Conservation (phyloP, 2,888 invertebrate genomes). For the Mystacides longicornis region DNA sequence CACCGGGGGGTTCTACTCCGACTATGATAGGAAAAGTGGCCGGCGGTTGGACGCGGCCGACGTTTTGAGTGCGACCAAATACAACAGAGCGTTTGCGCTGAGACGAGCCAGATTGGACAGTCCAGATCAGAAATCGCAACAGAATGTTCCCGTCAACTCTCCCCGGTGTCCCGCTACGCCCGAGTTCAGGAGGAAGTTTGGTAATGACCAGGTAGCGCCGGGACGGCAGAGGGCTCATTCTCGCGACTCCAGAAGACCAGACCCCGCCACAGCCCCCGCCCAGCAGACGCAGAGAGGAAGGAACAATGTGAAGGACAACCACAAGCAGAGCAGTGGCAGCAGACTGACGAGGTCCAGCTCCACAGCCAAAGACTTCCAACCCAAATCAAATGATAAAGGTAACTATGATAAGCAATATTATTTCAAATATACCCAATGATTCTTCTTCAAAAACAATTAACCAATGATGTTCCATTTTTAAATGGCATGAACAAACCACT, state of each 20-base stretch:
- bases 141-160: slow-evolving; percentile 37
- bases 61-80: slow-evolving; percentile 49
- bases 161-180: slow-evolving; percentile 53
- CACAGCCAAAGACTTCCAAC: slow-evolving; percentile 43
- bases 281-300: slow-evolving; percentile 8
- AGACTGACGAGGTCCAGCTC: slow-evolving; percentile 46
- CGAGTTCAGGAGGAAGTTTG: slow-evolving; percentile 53
- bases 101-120: slow-evolving; percentile 56
- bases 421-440: no score
- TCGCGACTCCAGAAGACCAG: slow-evolving; percentile 16
- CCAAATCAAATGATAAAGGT: slow-evolving; percentile 26
- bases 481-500: no score
- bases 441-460: no score
- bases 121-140: slow-evolving; percentile 29
- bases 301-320: slow-evolving; percentile 1
- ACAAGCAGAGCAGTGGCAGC: slow-evolving; percentile 37
- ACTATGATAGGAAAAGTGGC: slow-evolving; percentile 20
- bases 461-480: no score
- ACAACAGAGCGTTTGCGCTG: slow-evolving; percentile 68
- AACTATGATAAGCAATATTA: background rate
- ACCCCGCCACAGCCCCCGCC: slow-evolving; percentile 7
- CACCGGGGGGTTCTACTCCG: slow-evolving; percentile 31
- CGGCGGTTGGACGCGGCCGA: slow-evolving; percentile 24
- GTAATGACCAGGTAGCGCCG: slow-evolving; percentile 12
- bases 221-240: slow-evolving; percentile 12